phyloP scores from a whole-genome alignment of 2,113 vertebrate species.

The Dolichotis patagonum region DNA sequence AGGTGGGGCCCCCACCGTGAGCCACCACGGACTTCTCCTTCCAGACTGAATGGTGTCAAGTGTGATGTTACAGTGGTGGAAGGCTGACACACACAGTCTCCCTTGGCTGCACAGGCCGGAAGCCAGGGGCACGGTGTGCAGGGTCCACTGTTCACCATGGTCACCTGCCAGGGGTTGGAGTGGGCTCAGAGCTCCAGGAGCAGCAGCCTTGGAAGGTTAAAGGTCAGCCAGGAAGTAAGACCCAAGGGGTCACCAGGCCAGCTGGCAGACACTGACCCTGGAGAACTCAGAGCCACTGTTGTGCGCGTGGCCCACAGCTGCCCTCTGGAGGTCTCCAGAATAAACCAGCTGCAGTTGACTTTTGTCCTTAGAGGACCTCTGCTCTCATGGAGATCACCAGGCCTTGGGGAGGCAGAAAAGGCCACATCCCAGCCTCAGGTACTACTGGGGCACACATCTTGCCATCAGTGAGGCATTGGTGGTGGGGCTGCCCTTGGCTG shows the following conservation, averaged over 20 bases:
- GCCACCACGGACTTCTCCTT: neutral
- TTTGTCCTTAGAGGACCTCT: neutral
- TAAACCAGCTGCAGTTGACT: neutral
- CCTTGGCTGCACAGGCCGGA: neutral
- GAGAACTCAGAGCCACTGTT: neutral
- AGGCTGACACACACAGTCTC: neutral
- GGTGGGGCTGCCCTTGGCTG: neutral
- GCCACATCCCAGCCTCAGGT: neutral
- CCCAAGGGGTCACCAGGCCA: neutral
- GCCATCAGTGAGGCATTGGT: neutral
- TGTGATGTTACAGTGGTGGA: neutral
- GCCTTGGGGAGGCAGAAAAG: neutral
- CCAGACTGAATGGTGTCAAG: neutral
- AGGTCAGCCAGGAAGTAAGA: neutral
- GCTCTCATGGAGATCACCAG: no score
- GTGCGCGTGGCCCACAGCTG: neutral
- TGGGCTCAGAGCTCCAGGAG: neutral
- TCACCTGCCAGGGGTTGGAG: neutral
- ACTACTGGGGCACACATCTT: neutral
- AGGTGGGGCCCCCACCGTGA: neutral
- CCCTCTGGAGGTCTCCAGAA: neutral
- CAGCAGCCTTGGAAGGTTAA: neutral
- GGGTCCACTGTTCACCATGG: neutral
- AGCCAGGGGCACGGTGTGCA: neutral
- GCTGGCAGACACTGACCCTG: neutral